Percentiles rank a stretch among this genome's conserved stretches.
Conservation (phyloP, 1,140 invertebrate genomes). For the Drosophila sp. region DNA sequence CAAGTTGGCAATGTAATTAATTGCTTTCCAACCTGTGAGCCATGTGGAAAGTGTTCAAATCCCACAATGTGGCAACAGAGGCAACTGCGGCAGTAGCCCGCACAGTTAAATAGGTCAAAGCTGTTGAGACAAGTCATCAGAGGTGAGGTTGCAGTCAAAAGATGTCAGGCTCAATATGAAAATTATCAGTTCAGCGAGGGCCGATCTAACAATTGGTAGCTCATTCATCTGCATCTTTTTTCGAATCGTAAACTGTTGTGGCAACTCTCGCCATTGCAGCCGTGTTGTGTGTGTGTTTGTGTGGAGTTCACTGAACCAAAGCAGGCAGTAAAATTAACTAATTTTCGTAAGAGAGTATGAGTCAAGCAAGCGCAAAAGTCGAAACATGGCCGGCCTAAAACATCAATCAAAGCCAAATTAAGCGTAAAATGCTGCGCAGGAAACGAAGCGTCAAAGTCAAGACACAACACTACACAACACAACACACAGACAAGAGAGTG, state of each 20-base stretch:
- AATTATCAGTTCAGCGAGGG: conserved; percentile 41
- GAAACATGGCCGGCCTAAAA: conserved; percentile 58
- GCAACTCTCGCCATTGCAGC: conserved; percentile 21
- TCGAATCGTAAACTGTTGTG: background rate
- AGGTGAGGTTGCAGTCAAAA: conserved; percentile 50
- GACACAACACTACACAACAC: conserved; percentile 21
- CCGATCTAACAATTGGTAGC: background rate
- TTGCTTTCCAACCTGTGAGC: conserved; percentile 66
- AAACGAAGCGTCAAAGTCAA: conserved; percentile 50
- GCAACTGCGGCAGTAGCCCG: conserved; percentile 22
- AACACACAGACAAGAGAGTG: conserved; percentile 35
- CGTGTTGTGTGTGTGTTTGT: no score
- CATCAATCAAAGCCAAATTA: conserved; percentile 82
- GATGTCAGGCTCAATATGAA: conserved; percentile 45
- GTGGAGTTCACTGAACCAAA: conserved; percentile 64
- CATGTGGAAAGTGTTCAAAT: conserved; percentile 46
- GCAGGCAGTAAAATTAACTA: conserved; percentile 43
- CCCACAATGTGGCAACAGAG: conserved; percentile 20
- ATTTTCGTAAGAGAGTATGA: conserved; percentile 43
- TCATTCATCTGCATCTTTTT: conserved; percentile 1
- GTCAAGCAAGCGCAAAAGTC: conserved; percentile 17
- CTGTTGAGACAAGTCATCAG: conserved; percentile 38
- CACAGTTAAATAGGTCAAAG: conserved; percentile 59
- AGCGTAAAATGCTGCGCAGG: conserved; percentile 70
- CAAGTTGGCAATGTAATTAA: conserved; percentile 76